phyloP scores from a whole-genome alignment of 2,113 vertebrate species.

The Rhineura floridana region DNA sequence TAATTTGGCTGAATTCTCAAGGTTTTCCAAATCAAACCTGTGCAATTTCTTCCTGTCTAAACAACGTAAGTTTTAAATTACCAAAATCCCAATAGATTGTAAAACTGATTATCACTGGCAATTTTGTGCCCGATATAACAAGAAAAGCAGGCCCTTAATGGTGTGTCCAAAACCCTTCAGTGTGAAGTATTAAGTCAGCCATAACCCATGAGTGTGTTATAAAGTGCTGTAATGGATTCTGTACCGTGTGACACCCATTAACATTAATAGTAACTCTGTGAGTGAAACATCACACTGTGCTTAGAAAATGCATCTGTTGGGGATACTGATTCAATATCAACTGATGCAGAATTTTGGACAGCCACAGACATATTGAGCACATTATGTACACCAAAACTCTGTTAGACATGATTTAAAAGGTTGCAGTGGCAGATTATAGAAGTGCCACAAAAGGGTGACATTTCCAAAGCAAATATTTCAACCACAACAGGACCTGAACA shows the following conservation, averaged over 20 bases:
- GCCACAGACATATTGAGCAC: neutral
- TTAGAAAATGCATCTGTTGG: neutral
- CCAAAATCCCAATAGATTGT: neutral
- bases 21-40: neutral
- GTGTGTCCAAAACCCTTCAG: accelerated
- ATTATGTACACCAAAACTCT: neutral
- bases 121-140: neutral
- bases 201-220: accelerated
- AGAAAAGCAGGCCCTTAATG: neutral
- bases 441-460: neutral
- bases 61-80: neutral
- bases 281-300: neutral
- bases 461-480: constrained; percentile 31
- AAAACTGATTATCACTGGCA: neutral
- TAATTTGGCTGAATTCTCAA: neutral
- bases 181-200: neutral
- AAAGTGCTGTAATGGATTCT: neutral
- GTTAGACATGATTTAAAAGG: accelerated
- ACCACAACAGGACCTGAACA: neutral
- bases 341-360: neutral
- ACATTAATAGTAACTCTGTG: neutral
- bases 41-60: neutral
- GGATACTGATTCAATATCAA: neutral
- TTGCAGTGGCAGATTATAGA: neutral
- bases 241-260: too few species aligned